These are phyloP conservation scores for Brachyhypopomus gauderio DNA, from an alignment of 2,113 vertebrate species.

Conservation along the genomic window DNA sequence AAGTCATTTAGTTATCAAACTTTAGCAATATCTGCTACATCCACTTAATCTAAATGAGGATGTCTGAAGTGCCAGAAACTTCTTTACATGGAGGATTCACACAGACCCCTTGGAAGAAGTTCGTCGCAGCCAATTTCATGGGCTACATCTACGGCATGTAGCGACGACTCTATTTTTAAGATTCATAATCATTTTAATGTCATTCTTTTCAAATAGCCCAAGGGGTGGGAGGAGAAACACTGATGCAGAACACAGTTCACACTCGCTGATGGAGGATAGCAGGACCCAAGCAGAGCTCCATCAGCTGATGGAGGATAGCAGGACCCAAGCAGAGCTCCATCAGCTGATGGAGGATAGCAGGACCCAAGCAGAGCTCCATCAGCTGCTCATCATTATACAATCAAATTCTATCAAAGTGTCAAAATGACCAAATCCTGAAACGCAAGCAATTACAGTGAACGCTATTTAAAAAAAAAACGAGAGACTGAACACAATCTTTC, in stretches of 20 bases:
- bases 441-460: not conserved
- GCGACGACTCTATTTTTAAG: slow-evolving; percentile 14
- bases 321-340: not conserved
- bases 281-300: not conserved
- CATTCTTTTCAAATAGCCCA: slow-evolving; percentile 28
- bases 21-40: slow-evolving; percentile 34
- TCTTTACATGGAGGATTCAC: slow-evolving; percentile 13
- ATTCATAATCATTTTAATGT: slow-evolving; percentile 1
- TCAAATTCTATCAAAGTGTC: slow-evolving; percentile 23
- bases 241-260: slow-evolving; percentile 10
- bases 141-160: not conserved
- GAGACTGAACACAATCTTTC: not conserved
- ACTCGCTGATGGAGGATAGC: slow-evolving; percentile 19
- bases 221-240: slow-evolving; percentile 13
- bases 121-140: not conserved
- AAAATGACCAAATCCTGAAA: slow-evolving; percentile 21
- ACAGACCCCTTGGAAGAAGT: not conserved
- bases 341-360: slow-evolving; percentile 6
- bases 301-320: slow-evolving; percentile 13
- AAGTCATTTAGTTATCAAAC: slow-evolving; percentile 1
- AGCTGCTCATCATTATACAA: slow-evolving; percentile 18
- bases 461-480: not conserved
- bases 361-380: not conserved
- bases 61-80: not conserved
- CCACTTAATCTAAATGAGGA: slow-evolving; percentile 28